Percentiles rank a stretch among this genome's conserved stretches.
These are phyloP conservation scores for Calidris pygmaea DNA, from an alignment of 2,113 vertebrate species.

Conservation along the genomic window DNA sequence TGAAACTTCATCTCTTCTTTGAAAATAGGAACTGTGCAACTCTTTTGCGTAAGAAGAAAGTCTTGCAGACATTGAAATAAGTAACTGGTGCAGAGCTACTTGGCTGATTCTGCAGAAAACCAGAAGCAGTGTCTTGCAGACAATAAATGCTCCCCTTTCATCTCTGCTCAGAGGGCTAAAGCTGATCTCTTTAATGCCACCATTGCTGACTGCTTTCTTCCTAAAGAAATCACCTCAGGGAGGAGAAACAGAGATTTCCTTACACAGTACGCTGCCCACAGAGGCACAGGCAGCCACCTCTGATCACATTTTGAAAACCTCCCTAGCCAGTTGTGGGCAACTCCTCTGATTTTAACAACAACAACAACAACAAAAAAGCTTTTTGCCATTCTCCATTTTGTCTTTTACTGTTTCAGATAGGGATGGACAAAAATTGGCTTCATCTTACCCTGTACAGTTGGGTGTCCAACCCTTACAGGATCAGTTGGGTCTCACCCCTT, in stretches of 20 bases:
- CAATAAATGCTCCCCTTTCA: conserved; percentile 39
- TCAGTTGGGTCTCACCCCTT: background rate
- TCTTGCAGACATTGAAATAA: background rate
- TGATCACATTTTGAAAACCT: background rate
- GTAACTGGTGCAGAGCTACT: conserved; percentile 7
- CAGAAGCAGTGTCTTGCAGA: background rate
- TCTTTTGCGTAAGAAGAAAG: background rate
- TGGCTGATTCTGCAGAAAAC: conserved; percentile 10
- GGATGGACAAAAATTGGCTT: background rate
- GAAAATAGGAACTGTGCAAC: background rate
- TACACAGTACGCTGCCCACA: background rate
- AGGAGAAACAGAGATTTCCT: background rate
- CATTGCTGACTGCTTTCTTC: conserved; percentile 27
- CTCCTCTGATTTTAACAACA: background rate
- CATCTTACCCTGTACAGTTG: background rate
- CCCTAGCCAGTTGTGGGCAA: background rate
- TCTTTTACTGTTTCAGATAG: background rate
- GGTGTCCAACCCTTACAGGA: background rate
- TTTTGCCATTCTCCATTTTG: background rate
- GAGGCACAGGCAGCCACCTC: background rate
- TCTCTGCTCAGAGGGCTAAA: conserved; percentile 28
- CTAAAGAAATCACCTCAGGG: background rate
- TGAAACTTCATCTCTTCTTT: background rate
- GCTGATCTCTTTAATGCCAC: background rate
- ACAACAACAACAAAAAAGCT: background rate